Evolutionary conservation across 2,113 vertebrate genomes (phyloP), one percentile per base, ranked within the genome.

Genomic region (Chionomys nivalis): DNA sequence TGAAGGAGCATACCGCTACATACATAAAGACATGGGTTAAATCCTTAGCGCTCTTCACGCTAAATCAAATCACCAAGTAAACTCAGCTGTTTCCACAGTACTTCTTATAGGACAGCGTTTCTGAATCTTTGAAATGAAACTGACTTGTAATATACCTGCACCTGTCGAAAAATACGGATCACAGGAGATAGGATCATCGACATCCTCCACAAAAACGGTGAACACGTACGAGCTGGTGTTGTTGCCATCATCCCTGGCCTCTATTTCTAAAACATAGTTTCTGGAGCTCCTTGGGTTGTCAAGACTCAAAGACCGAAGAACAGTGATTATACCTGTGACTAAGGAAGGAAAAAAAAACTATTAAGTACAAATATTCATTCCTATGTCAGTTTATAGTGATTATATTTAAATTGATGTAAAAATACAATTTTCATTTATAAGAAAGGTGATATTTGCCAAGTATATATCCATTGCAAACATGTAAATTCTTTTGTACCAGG

Each of bases 171-270:
- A 96, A 7, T 8, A 36, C 85, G 77, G 17, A 93, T 98, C 96
- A 93, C 73, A 95, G 91, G 89, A 66, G 82, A 96, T 95, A 70
- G 96, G 90, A 31, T 98, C 96, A 91, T 97, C 95, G 44, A 83
- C 7, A 39, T 97, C 92, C 17, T 97, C 87, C 39, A 98, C 66
- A 83, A 92, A 85, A 79, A 97, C 7, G 0, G 55, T 78, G 77
- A 94, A 39, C 13, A 19, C 83, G 16, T 94, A 97, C 3, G 86
- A 95, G 12, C n/a, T n/a, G 36, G 68, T 79, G 33, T 87, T 72
- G 73, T 96, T 97, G 89, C 17, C 85, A 47, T 61, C n/a, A 12
- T 98, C 82, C 93, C 39, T 94, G 33, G 92, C 61, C 77, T 97
- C 87, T 47, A 94, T 33, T 91, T 90, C 19, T 47, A 97, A 79